Base-by-base conservation (phyloP, 2,113 vertebrate species). In the Ifrita kowaldi region DNA sequence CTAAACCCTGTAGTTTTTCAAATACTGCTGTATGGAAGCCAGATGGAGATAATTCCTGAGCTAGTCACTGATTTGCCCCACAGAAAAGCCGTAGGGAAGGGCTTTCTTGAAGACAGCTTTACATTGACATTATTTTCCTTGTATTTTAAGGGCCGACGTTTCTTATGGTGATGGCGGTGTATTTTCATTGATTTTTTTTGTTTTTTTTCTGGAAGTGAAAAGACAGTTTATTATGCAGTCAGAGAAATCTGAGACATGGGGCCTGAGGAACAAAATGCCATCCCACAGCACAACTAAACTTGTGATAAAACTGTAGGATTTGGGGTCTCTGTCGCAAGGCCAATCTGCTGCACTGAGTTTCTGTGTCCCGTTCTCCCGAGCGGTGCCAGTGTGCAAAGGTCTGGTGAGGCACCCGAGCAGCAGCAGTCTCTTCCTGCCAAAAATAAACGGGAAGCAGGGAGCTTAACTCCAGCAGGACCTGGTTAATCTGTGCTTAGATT, bases 401-500 rank as follows among this genome's bases (percentile, higher is more conserved):
- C 39, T 44, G 27, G 23, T 0, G 28, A 83, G 22, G 55, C 21
- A 67, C 37, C 1, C 0, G 2, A 82, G 63, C n/a, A 30, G n/a
- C 0, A 65, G 35, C 19, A 30, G 32, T 57, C 53, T 63, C 73
- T 37, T 75, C 62, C 53, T 90, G 77, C 60, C 90, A 84, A 92
- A 94, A 96, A 90, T 90, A 96, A 93, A 78, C 0, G 5, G 62
- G 62, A 73, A 87, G 14, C 0, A 0, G 33, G 41, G 81, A 86
- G 7, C 0, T 93, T 75, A 82, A 80, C 26, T 96, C 79, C 90
- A 75, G 32, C 16, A 88, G 77, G 80, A 87, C 88, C 86, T 73
- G 76, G 92, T 96, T 95, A 96, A 96, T 96, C 93, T 81, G 53
- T 75, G 32, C 33, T 95, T 86, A 81, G 92, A 93, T 94, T 92